These are phyloP conservation scores for Aelia acuminata DNA, from an alignment of 2,888 invertebrate species.

Conservation along the genomic window DNA sequence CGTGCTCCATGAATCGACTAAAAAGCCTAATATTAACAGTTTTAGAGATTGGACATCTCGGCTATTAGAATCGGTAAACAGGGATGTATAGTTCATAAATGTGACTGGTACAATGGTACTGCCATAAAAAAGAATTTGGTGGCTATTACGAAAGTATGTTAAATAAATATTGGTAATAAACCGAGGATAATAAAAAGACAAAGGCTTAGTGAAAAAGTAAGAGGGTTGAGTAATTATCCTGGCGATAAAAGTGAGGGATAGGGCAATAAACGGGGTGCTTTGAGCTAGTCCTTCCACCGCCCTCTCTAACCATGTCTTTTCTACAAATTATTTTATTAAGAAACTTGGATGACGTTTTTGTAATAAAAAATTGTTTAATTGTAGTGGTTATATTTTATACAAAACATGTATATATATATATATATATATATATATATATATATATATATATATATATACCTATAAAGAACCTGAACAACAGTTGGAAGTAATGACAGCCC, in stretches of 20 bases:
- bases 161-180: slow-evolving; percentile 30
- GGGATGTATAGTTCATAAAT: no score
- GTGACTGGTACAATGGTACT: background rate
- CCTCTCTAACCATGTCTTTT: background rate
- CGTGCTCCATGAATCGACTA: no score
- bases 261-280: slow-evolving; percentile 35
- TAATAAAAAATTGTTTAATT: background rate
- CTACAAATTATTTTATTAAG: background rate
- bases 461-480: no score
- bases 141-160: slow-evolving; percentile 18
- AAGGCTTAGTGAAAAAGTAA: slow-evolving; percentile 30
- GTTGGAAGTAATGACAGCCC: no score
- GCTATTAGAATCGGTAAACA: no score
- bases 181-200: slow-evolving; percentile 14
- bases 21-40: no score
- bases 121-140: background rate
- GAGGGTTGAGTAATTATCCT: slow-evolving; percentile 31
- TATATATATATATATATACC: no score
- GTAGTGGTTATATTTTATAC: no score
- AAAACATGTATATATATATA: no score
- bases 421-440: no score
- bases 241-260: slow-evolving; percentile 49
- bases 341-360: no score
- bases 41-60: no score
- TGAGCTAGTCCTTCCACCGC: background rate